phyloP scores from a whole-genome alignment of 2,113 vertebrate species.

The Phaethon lepturus region DNA sequence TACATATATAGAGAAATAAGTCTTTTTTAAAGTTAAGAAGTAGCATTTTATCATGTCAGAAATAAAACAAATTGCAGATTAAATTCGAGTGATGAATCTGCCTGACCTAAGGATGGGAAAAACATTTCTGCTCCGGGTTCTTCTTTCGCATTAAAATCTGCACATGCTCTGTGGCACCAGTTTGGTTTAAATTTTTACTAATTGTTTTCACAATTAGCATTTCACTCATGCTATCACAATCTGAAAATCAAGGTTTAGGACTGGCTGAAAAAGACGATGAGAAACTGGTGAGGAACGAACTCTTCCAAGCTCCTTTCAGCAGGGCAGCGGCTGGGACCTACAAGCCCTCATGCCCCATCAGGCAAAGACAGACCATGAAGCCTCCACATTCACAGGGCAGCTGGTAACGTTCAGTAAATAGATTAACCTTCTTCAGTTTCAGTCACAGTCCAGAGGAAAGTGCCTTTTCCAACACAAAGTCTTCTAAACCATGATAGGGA shows the following conservation, averaged over 20 bases:
- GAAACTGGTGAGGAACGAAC: background rate
- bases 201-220: background rate
- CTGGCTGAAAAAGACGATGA: background rate
- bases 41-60: background rate
- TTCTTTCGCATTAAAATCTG: background rate
- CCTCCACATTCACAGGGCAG: background rate
- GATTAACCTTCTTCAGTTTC: background rate
- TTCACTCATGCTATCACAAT: background rate
- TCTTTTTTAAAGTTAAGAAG: background rate
- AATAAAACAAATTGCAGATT: background rate
- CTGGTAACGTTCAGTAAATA: background rate
- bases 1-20: background rate
- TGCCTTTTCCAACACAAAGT: background rate
- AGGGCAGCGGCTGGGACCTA: accelerated
- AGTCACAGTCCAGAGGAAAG: background rate
- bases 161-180: background rate
- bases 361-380: background rate
- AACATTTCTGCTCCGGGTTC: background rate
- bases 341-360: background rate
- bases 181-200: background rate
- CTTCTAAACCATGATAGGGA: background rate
- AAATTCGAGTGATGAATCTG: background rate
- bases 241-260: background rate
- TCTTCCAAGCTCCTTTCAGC: background rate
- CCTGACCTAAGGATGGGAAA: background rate